Conservation (phyloP, 2,888 invertebrate species). For the Phortica magna region DNA sequence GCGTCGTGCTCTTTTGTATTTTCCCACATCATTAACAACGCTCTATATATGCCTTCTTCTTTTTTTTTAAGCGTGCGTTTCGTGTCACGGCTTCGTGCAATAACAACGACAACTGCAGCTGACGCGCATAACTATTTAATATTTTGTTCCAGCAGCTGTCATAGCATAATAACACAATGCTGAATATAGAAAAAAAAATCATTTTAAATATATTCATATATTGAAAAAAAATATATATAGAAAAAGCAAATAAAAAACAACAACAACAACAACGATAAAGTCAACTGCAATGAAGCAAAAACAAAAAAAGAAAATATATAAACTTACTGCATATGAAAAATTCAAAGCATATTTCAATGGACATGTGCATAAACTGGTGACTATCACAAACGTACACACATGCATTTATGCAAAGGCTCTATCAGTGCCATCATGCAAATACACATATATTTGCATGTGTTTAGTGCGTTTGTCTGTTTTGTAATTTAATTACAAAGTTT, state of each 20-base stretch:
- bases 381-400: slow-evolving; percentile 45
- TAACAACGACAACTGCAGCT: slow-evolving; percentile 26
- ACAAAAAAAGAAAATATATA: background rate
- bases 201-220: slow-evolving; percentile 27
- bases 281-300: background rate
- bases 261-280: slow-evolving; percentile 4
- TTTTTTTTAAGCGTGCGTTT: background rate
- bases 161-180: slow-evolving; percentile 51
- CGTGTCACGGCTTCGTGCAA: background rate
- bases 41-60: background rate
- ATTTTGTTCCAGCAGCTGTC: slow-evolving; percentile 66
- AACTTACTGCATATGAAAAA: slow-evolving; percentile 49
- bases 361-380: slow-evolving; percentile 36
- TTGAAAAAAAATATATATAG: slow-evolving; percentile 43
- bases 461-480: slow-evolving; percentile 48
- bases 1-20: background rate
- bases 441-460: slow-evolving; percentile 42
- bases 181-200: slow-evolving; percentile 8
- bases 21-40: background rate
- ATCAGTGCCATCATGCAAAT: slow-evolving; percentile 18
- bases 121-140: slow-evolving; percentile 65
- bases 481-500: slow-evolving; percentile 76
- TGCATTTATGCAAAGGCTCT: slow-evolving; percentile 31
- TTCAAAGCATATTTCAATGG: slow-evolving; percentile 49
- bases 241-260: slow-evolving; percentile 43